These are phyloP conservation scores for Dermolepida albohirtum DNA, from an alignment of 2,888 invertebrate species.

Conservation along the genomic window DNA sequence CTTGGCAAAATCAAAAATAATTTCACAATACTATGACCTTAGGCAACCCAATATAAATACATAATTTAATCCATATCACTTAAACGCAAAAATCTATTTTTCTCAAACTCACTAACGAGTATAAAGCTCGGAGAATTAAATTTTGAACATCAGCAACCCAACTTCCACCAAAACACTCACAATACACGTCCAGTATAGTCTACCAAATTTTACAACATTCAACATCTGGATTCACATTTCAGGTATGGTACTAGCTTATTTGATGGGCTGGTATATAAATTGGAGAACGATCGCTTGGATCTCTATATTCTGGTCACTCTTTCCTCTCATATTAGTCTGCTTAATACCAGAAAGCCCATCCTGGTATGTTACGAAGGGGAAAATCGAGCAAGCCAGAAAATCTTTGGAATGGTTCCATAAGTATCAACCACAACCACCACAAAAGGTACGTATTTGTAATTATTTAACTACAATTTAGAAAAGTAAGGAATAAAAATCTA, in stretches of 20 bases:
- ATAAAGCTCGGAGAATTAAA: no score
- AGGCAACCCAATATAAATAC: no score
- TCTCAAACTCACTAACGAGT: no score
- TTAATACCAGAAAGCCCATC: conserved; percentile 71
- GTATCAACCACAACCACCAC: conserved; percentile 64
- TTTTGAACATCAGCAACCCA: no score
- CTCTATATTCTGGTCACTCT: conserved; percentile 66
- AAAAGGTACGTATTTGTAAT: conserved; percentile 56
- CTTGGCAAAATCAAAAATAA: conserved; percentile 43
- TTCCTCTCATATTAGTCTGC: conserved; percentile 67
- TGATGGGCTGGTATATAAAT: conserved; percentile 67
- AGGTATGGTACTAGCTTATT: conserved; percentile 70
- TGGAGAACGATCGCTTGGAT: conserved; percentile 72
- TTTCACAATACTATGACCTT: no score
- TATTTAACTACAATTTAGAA: no score
- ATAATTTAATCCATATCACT: no score
- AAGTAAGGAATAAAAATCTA: no score
- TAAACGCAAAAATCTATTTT: no score
- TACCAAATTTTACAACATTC: no score
- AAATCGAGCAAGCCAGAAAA: conserved; percentile 68
- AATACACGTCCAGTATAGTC: no score
- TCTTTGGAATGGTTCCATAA: conserved; percentile 67
- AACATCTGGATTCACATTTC: conserved; percentile 49
- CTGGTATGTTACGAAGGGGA: conserved; percentile 70
- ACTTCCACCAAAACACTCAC: no score